Percentiles rank a stretch among this genome's conserved stretches.
Evolutionary conservation across 2,888 invertebrate species (phyloP).

Genomic region (Epinotia nisella): DNA sequence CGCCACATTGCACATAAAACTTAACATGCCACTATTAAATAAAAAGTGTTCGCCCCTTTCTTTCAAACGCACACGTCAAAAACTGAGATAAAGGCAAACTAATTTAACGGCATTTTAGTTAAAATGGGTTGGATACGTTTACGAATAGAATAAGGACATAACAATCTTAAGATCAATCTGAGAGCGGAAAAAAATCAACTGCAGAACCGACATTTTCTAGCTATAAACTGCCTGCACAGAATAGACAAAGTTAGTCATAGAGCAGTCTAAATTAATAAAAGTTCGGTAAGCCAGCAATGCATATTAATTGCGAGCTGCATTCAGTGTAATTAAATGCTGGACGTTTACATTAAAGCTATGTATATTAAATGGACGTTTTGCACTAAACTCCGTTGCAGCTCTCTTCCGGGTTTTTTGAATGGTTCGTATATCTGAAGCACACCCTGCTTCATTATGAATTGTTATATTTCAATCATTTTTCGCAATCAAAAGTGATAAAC

Average conservation of each 20-base stretch:
- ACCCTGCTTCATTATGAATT: background rate
- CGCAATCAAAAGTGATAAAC: background rate
- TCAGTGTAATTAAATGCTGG: background rate
- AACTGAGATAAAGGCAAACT: too few relatives aligned
- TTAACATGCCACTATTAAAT: too few relatives aligned
- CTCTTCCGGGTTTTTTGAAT: background rate
- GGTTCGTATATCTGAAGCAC: background rate
- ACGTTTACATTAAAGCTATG: constrained; percentile 5
- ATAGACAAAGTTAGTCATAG: background rate
- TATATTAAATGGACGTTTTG: constrained; percentile 2
- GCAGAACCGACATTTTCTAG: background rate
- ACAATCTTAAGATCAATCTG: too few relatives aligned
- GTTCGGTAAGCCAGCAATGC: constrained; percentile 1
- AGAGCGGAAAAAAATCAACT: too few relatives aligned
- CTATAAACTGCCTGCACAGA: background rate
- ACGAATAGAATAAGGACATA: too few relatives aligned
- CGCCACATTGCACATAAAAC: too few relatives aligned
- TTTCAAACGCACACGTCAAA: too few relatives aligned
- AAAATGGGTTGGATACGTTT: too few relatives aligned
- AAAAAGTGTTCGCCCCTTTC: too few relatives aligned
- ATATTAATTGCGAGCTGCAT: constrained; percentile 11
- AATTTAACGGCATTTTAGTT: too few relatives aligned
- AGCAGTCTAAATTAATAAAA: constrained; percentile 4
- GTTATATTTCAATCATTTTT: background rate
- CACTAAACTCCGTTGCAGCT: background rate